These are phyloP conservation scores for Uromys caudimaculatus DNA, from an alignment of 2,797 vertebrate species.

Conservation along the genomic window DNA sequence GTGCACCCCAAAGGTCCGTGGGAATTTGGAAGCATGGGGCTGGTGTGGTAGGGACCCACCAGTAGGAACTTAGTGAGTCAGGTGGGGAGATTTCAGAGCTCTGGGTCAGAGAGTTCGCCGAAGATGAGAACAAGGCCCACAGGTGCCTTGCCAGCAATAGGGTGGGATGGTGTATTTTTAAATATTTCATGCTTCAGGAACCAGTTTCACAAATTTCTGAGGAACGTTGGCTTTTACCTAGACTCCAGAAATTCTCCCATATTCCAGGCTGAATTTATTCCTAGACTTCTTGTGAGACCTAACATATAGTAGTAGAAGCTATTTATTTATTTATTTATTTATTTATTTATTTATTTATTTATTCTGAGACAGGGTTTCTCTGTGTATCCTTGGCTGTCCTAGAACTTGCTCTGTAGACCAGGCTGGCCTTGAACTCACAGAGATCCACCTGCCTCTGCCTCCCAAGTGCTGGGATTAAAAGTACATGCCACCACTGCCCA, in stretches of 20 bases:
- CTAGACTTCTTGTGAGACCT: neutral
- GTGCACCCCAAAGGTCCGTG: too few species aligned
- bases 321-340: neutral
- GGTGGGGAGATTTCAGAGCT: too few species aligned
- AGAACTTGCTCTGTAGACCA: neutral
- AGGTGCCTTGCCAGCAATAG: too few species aligned
- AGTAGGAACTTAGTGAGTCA: too few species aligned
- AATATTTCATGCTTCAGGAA: neutral
- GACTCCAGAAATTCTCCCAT: neutral
- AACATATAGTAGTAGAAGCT: constrained; percentile 2
- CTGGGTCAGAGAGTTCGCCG: too few species aligned
- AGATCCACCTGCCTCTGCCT: neutral
- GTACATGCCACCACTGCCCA: neutral
- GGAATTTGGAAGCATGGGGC: too few species aligned
- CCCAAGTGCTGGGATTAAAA: neutral
- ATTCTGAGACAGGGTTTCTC: neutral
- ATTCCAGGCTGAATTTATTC: neutral
- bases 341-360: neutral
- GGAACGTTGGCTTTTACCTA: neutral
- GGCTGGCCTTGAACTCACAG: neutral
- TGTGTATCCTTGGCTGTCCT: neutral
- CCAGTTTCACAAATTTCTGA: neutral
- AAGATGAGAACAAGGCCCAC: too few species aligned
- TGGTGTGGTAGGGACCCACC: too few species aligned
- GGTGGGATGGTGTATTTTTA: too few species aligned